Evolutionary conservation across 2,888 invertebrate species (phyloP).

Genomic region (Amorpha juglandis): DNA sequence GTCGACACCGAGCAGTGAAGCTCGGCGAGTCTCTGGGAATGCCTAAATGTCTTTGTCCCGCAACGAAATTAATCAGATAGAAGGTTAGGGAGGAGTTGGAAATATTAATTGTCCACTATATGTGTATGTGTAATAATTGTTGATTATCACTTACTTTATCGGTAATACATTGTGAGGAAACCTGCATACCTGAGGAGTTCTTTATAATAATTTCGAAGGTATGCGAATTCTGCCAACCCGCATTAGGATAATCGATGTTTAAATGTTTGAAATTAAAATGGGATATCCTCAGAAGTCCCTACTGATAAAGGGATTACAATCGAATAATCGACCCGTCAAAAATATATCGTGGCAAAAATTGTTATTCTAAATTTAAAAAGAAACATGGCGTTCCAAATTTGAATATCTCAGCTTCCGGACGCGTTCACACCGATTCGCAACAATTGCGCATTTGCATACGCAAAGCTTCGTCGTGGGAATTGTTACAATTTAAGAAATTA

Average conservation of each 20-base stretch:
- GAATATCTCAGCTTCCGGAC: slow-evolving; percentile 59
- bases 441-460: slow-evolving; percentile 61
- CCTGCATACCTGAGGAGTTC: no score
- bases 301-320: background rate
- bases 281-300: background rate
- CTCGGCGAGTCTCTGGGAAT: no score
- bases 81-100: no score
- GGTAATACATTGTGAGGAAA: no score
- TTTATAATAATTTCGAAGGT: no score
- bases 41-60: no score
- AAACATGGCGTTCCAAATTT: slow-evolving; percentile 54
- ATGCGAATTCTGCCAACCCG: no score
- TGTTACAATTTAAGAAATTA: slow-evolving; percentile 24
- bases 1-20: no score
- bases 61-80: no score
- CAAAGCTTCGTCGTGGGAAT: slow-evolving; percentile 63
- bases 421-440: slow-evolving; percentile 49
- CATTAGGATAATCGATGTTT: slow-evolving; percentile 9
- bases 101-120: no score
- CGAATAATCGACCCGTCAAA: background rate
- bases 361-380: slow-evolving; percentile 35
- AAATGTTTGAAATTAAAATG: background rate
- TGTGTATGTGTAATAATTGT: no score
- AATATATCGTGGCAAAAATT: slow-evolving; percentile 19
- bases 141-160: no score